These are phyloP conservation scores for Grammomys dolichurus DNA, from an alignment of 2,113 vertebrate species.

Conservation along the genomic window DNA sequence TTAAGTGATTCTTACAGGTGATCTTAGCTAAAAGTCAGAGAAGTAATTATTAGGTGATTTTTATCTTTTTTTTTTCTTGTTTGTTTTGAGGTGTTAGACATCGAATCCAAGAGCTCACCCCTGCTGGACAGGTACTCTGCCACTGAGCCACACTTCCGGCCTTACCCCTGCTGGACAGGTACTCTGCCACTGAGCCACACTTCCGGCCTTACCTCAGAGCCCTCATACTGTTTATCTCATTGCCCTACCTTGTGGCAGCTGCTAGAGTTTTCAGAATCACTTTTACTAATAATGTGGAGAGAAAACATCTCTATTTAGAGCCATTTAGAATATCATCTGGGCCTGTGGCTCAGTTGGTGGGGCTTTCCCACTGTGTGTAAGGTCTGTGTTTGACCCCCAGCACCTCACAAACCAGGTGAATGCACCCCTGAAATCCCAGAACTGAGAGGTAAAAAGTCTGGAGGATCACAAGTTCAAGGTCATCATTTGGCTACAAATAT, in stretches of 20 bases:
- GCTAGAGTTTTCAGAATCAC: not conserved
- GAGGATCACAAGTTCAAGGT: not conserved
- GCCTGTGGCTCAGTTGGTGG: not conserved
- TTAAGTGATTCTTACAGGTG: not conserved
- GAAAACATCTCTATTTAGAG: not conserved
- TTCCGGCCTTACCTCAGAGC: not conserved
- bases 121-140: not conserved
- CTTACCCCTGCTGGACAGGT: not conserved
- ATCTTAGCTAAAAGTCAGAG: not conserved
- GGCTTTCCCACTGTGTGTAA: not conserved
- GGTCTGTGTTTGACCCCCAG: not conserved
- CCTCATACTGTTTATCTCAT: not conserved
- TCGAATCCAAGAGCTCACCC: not conserved
- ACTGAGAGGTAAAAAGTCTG: not conserved
- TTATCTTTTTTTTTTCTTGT: not conserved
- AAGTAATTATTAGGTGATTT: not conserved
- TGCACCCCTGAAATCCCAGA: not conserved
- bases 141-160: not conserved
- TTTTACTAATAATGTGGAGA: not conserved
- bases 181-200: not conserved
- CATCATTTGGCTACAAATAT: not conserved
- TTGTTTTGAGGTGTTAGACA: not conserved
- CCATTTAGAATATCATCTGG: not conserved
- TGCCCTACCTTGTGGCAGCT: not conserved
- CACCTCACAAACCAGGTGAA: not conserved